Base-by-base conservation (phyloP, 53 echinoderm and acorn worm genomes). In the Astropecten irregularis region DNA sequence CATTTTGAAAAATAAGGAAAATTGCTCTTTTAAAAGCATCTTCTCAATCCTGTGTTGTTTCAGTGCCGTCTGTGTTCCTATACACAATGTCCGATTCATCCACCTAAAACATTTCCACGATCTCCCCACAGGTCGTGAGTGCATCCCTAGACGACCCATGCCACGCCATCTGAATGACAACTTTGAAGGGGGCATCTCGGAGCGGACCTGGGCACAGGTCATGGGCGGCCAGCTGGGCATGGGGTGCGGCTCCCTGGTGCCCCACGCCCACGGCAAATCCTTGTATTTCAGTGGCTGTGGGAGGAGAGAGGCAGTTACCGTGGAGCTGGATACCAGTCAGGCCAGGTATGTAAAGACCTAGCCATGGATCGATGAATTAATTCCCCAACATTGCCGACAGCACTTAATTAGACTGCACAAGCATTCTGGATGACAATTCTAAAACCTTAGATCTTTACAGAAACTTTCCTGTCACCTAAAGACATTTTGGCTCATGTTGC, bases 261-360 rank as follows among this genome's bases (percentile, higher is more conserved):
- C 96, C 48, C 81, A 96, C 46, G 96, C 93, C 11, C 89, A 93
- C 74, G 96, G 96, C 50, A 91, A 93, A 85, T 86, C 93, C 15
- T 76, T 96, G 62, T 96, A 96, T 37, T 96, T 96, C 90, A 96
- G 89, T 52, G 85, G 74, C 14, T 96, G 96, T 85, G 96, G 89
- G 19, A 33, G 86, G 49, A 88, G 96, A 76, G 93, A 96, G 73
- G 91, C 93, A 0, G 85, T 96, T 21, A 96, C 96, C 2, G 85
- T 85, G 42, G 96, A 93, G 49, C 65, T 91, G 11, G 96, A 96
- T 61, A 96, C 93, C 0, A 89, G 70, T 56, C 40, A 28, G 4
- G 86, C 87, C 15, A 89, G 91, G 96, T 96, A 86, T 82, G 51
- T 56, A 29, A 52, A 10, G 26, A 28, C 11, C 23, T 42, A 26